Conservation (phyloP, 2,797 vertebrate species). For the Fringilla coelebs region DNA sequence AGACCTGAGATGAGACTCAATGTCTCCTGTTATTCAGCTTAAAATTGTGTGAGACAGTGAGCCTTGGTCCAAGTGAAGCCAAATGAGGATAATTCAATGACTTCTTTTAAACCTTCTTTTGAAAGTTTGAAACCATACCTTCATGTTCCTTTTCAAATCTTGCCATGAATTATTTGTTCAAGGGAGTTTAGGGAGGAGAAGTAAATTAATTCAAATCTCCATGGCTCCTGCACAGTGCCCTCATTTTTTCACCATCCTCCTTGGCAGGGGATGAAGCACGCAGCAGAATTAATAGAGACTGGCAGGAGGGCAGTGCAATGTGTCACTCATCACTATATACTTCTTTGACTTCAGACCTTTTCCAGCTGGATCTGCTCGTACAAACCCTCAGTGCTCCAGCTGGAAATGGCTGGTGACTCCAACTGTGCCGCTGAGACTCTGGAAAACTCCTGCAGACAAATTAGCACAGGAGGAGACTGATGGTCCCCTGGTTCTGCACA, state of each 20-base stretch:
- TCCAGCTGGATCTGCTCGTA: constrained; percentile 12
- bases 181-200: neutral
- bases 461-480: neutral
- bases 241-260: neutral
- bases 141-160: neutral
- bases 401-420: constrained; percentile 34
- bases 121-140: neutral
- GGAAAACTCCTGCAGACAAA: constrained; percentile 34
- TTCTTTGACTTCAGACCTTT: constrained; percentile 36
- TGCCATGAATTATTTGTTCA: constrained; percentile 16
- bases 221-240: neutral
- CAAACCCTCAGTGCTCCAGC: neutral
- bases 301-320: neutral
- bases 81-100: neutral
- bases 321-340: neutral
- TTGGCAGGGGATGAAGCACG: neutral
- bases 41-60: neutral
- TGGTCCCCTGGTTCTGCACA: neutral
- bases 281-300: neutral
- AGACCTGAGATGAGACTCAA: neutral
- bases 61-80: neutral
- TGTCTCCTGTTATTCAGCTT: neutral
- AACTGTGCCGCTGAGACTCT: neutral
- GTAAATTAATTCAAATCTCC: constrained; percentile 25
- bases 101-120: neutral